These are phyloP conservation scores for Microtus oregoni DNA, from an alignment of 2,113 vertebrate genomes.

Conservation along the genomic window DNA sequence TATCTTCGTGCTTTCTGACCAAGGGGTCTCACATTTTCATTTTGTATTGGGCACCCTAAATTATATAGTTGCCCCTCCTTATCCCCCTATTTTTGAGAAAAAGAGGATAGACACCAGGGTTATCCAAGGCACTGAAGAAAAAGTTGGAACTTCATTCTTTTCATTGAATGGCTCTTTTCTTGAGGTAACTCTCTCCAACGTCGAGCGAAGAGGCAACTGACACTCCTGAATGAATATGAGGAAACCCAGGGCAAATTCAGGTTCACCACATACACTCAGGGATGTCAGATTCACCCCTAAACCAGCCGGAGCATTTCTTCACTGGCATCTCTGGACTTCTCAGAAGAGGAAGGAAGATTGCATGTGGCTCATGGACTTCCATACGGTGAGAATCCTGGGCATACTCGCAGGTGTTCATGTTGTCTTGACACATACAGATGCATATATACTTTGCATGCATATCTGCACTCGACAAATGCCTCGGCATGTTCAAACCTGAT, in stretches of 20 bases:
- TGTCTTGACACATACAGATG: neutral
- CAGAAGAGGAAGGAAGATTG: neutral
- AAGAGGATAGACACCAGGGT: neutral
- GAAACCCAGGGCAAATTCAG: conserved; percentile 78
- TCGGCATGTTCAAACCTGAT: neutral
- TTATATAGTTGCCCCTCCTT: neutral
- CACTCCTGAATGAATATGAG: conserved; percentile 78
- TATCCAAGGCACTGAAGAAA: neutral
- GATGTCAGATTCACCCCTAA: conserved; percentile 68
- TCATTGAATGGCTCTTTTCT: neutral
- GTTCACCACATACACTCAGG: conserved; percentile 78
- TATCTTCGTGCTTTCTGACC: conserved; percentile 9
- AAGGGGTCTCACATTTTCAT: neutral
- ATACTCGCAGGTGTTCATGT: fast-evolving
- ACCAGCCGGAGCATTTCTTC: neutral
- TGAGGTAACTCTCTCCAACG: neutral
- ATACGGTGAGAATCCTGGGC: neutral
- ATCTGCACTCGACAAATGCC: neutral
- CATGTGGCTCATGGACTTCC: neutral
- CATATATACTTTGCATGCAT: too few species aligned
- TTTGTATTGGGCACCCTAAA: neutral
- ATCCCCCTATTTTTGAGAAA: conserved; percentile 11
- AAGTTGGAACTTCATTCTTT: conserved; percentile 40
- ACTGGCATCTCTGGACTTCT: conserved; percentile 16
- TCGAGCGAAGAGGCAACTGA: conserved; percentile 39